Evolutionary conservation across 2,797 vertebrate species (phyloP), one percentile per base, ranked within the genome.

Genomic region (Lepus townsendii): DNA sequence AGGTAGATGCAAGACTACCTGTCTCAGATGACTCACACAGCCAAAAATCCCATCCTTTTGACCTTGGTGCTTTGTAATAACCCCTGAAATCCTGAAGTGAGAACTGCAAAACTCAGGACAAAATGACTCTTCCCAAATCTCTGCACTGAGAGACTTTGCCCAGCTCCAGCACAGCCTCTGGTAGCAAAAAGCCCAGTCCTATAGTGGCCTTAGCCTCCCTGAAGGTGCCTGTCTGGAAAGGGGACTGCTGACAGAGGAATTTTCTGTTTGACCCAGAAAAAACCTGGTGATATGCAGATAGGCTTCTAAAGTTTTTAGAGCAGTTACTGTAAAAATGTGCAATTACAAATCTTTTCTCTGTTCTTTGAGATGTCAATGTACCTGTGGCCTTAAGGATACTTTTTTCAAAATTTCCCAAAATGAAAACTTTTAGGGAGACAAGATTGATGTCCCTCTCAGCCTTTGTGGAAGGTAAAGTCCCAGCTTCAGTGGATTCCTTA

Each of bases 401-500:
- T 57, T 57, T 57, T 57, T 57, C 19, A 16, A 17, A 57, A 57
- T 26, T 52, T 13, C 19, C 24, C 30, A 32, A 42, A 84, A 68
- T 9, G 42, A 26, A n/a, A 78, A 54, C 42, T 5, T 63, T 9
- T 8, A 5, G 50, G 26, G 62, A 27, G 14, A 78, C 2, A 5
- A 17, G 30, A 27, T 38, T 42, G 50, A 13, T 16, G 32, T 22
- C 35, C 42, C 63, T n/a, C 69, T 3, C 4, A 7, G 57, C 7
- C 6, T 54, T 14, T n/a, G 24, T 35, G 50, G 60, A 47, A 0
- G 9, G 4, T 7, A 8, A 63, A 17, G 14, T 1, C 12, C 13
- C 16, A 16, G 38, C 11, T 16, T 42, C 6, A 24, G 30, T 5
- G 50, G 50, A 7, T 0, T 1, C 27, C 27, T 27, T 14, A 4